Evolutionary conservation across 2,113 vertebrate species (phyloP), one percentile per base, ranked within the genome.

Genomic region (western clawed frog (Xenopus tropicalis)): DNA sequence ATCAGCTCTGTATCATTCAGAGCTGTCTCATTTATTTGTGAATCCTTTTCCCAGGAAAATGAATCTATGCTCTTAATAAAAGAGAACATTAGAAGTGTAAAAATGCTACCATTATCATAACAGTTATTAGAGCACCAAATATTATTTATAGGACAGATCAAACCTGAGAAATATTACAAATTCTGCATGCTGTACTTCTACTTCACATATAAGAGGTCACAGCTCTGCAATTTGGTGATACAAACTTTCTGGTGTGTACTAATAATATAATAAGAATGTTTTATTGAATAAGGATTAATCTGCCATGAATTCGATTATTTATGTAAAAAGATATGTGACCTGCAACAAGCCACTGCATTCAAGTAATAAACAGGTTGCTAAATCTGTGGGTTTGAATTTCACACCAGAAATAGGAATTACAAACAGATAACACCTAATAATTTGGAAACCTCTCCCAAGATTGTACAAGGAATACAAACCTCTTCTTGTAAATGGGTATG

Each of bases 341-440:
- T 71, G 11, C 44, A 25, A 71, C 4, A 10, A 9, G 51, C 51
- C 20, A 19, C 19, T 57, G 23, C 19, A 62, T 51, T 57, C 16
- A 43, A 24, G 46, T 71, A 71, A 71, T 62, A 61, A 29, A 56
- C 37, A 70, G 42, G 46, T 59, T 54, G 17, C 59, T 14, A 61
- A 23, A 56, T 29, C 69, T 25, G 29, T 25, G 44, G 57, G 54
- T 61, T 59, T 59, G 42, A 16, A 46, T 61, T 17, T 51, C 21
- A 25, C n/a, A 11, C 25, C 9, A 20, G 29, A 25, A 20, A 58
- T 17, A 20, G 29, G 48, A 59, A 69, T 43, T 17, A 43, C 16
- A 20, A 9, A 23, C 16, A 14, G 3, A 3, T 58, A 69, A 69
- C 13, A 25, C 22, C 29, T 14, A 11, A 24, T 4, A 37, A 57